Conservation (phyloP, 2,888 invertebrate species). For the Athalia circularis region DNA sequence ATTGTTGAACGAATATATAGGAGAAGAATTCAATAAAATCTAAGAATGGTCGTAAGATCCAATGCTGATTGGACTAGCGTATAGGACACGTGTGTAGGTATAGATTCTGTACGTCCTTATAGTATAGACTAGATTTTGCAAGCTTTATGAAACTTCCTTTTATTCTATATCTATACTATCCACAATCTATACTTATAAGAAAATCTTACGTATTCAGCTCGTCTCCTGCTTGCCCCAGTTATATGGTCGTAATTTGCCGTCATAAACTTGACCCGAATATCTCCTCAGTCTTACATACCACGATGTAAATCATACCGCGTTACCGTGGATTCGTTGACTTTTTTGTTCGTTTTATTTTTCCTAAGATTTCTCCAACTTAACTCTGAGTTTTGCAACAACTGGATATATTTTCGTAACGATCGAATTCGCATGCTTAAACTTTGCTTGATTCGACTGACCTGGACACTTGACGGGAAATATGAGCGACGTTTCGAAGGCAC, state of each 20-base stretch:
- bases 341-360: too few species aligned
- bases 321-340: background rate
- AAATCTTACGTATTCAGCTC: constrained; percentile 18
- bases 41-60: constrained; percentile 33
- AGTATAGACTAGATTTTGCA: constrained; percentile 14
- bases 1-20: background rate
- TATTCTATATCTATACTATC: constrained; percentile 9
- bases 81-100: background rate
- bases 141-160: constrained; percentile 1
- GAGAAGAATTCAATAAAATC: constrained; percentile 37
- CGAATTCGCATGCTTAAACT: too few species aligned
- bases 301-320: background rate
- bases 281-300: background rate
- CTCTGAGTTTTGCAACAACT: too few species aligned
- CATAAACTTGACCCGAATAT: background rate
- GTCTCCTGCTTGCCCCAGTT: background rate
- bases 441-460: too few species aligned
- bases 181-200: too few species aligned
- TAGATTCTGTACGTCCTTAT: background rate
- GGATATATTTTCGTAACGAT: too few species aligned
- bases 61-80: constrained; percentile 33
- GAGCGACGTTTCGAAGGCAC: too few species aligned
- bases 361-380: too few species aligned
- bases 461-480: too few species aligned
- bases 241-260: constrained; percentile 4